Percentiles rank a stretch among this genome's conserved stretches.
Conservation (phyloP, 35 echinoderm and acorn worm species). For the Lytechinus variegatus region DNA sequence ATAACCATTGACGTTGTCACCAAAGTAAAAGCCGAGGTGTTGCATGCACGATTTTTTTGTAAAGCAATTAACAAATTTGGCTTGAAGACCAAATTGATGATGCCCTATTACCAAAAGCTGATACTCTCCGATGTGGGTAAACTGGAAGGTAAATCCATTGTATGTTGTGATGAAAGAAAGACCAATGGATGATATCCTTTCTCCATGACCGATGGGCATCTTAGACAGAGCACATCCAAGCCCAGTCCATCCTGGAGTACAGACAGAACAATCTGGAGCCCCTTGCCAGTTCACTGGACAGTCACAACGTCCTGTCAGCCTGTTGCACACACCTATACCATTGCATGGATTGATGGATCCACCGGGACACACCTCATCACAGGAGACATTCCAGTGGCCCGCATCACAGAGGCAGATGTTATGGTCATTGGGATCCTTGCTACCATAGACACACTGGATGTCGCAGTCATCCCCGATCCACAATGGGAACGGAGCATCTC, state of each 20-base stretch:
- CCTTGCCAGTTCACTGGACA: constrained; percentile 77
- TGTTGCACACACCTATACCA: constrained; percentile 67
- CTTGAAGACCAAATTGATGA: constrained; percentile 67
- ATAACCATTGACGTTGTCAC: constrained; percentile 62
- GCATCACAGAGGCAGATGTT: constrained; percentile 77
- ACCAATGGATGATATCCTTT: constrained; percentile 56
- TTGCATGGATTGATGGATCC: constrained; percentile 72
- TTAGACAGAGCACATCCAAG: constrained; percentile 57
- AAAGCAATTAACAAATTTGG: constrained; percentile 81
- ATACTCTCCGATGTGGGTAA: constrained; percentile 71
- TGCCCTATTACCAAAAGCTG: constrained; percentile 62
- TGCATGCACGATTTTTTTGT: constrained; percentile 74
- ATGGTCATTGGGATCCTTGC: constrained; percentile 47
- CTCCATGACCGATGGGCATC: background rate
- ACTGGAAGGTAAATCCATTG: constrained; percentile 66
- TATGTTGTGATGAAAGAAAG: constrained; percentile 86
- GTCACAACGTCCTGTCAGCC: constrained; percentile 59
- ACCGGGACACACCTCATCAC: constrained; percentile 73
- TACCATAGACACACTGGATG: constrained; percentile 73
- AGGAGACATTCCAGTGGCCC: constrained; percentile 74
- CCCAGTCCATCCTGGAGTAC: constrained; percentile 75
- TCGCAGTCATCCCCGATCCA: constrained; percentile 91
- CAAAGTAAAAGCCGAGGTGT: constrained; percentile 78
- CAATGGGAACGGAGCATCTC: constrained; percentile 70
- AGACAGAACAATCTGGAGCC: constrained; percentile 59